A percentile compares a stretch with the other conserved stretches of the same genome.
Evolutionary conservation across 2,888 invertebrate genomes (phyloP).

Genomic region (Phengaris alcon): DNA sequence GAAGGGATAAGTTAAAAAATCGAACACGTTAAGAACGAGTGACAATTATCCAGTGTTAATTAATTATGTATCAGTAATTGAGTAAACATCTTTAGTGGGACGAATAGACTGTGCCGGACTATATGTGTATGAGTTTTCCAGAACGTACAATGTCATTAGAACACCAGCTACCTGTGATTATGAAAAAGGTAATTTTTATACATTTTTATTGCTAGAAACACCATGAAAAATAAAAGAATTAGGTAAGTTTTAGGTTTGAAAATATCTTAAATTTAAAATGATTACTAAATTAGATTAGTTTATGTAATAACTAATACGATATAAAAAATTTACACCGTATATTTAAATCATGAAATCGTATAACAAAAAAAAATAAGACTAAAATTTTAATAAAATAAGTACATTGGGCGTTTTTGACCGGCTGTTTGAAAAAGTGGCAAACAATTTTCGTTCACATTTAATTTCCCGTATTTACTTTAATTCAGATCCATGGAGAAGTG

Average conservation of each 20-base stretch:
- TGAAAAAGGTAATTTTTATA: constrained; percentile 60
- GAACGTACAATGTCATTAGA: constrained; percentile 70
- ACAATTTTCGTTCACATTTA: no score
- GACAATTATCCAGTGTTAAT: constrained; percentile 62
- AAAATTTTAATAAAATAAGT: background rate
- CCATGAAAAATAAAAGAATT: no score
- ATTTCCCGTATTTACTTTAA: no score
- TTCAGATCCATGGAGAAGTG: no score
- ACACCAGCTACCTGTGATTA: constrained; percentile 66
- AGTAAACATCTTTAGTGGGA: constrained; percentile 48
- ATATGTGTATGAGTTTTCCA: constrained; percentile 57
- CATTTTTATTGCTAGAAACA: background rate
- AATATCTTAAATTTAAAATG: no score
- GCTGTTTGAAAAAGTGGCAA: no score
- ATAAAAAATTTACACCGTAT: background rate
- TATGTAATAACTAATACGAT: background rate
- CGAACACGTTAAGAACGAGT: constrained; percentile 50
- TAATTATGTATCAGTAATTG: constrained; percentile 51
- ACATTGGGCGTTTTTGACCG: no score
- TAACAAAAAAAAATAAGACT: background rate
- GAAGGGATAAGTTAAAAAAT: constrained; percentile 32
- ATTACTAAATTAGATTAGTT: background rate
- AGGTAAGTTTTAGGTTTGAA: background rate
- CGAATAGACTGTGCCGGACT: constrained; percentile 45
- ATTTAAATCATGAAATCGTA: background rate